Evolutionary conservation across 2,797 vertebrate species (phyloP), one percentile per base, ranked within the genome.

Genomic region (Anabacerthia variegaticeps): DNA sequence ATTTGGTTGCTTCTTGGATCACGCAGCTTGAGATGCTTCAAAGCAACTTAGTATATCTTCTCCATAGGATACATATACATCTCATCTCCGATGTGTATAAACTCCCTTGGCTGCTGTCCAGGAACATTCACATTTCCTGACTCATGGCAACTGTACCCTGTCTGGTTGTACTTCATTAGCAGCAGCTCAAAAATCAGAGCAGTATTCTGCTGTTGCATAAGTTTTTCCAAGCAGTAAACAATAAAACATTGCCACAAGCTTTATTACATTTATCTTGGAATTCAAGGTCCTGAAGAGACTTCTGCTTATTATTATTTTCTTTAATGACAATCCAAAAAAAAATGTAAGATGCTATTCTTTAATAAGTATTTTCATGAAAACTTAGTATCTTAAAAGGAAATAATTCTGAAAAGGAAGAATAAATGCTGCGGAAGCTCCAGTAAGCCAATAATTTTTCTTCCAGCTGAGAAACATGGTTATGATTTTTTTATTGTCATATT

Each of bases 161-260:
- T 88, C 95, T 92, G 69, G 10, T 86, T 92, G 88, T 85, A 90
- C 52, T 95, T 92, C 83, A 65, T 92, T 77, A 96, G 72, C 48
- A 96, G 86, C 74, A 91, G 76, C 34, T 76, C 67, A 68, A 88
- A 96, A 97, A 78, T 89, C 80, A 91, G 79, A 73, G 72, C 24
- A 51, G 63, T 44, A 37, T 84, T 93, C 88, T 89, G 75, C 56
- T 90, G 16, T 88, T 96, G 85, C 27, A 6, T 56, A 91, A 85
- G 65, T 86, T 97, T 96, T 91, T 94, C 75, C 93, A 94, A 96
- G 56, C 83, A 95, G 78, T 63, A 96, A 91, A 95, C 59, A 95
- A 89, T 87, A 96, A 93, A 37, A 84, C 39, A 28, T 88, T 1
- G 2, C 68, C 85, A 89, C 76, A 90, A 81, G 43, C 30, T 82